phyloP scores from a whole-genome alignment of 2,888 invertebrate species.

The Acleris cristana region DNA sequence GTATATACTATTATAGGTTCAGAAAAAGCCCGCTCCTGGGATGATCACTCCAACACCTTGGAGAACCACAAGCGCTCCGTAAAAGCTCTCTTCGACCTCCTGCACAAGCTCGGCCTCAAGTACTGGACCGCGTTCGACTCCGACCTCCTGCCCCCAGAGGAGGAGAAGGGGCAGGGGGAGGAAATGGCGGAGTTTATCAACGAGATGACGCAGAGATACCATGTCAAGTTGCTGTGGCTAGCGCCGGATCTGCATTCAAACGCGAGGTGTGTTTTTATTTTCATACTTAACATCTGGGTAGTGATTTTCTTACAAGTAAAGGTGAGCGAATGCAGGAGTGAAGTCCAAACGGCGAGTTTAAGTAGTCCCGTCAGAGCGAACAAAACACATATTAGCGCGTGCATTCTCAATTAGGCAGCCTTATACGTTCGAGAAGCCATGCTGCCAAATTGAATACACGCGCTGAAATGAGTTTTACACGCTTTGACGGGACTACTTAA shows the following conservation, averaged over 20 bases:
- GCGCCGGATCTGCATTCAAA: slow-evolving; percentile 86
- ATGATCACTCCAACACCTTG: slow-evolving; percentile 80
- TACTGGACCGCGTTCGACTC: slow-evolving; percentile 87
- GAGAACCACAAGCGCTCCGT: slow-evolving; percentile 85
- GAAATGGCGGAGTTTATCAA: slow-evolving; percentile 82
- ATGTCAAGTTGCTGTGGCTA: slow-evolving; percentile 85
- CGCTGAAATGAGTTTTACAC: too few species aligned
- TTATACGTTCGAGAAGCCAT: too few species aligned
- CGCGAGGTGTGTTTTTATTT: slow-evolving; percentile 75
- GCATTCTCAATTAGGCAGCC: too few species aligned
- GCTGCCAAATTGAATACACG: too few species aligned
- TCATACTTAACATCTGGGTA: too few species aligned
- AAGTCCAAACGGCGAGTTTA: too few species aligned
- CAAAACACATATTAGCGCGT: too few species aligned
- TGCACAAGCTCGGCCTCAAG: slow-evolving; percentile 84
- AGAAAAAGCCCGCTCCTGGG: slow-evolving; percentile 82
- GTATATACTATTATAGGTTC: slow-evolving; percentile 50
- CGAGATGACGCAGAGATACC: slow-evolving; percentile 81
- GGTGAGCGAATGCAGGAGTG: too few species aligned
- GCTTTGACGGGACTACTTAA: too few species aligned
- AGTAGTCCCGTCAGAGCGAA: too few species aligned
- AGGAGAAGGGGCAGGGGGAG: slow-evolving; percentile 82
- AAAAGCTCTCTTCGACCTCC: slow-evolving; percentile 85
- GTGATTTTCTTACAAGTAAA: too few species aligned
- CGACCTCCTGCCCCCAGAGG: slow-evolving; percentile 85